Conservation (phyloP, 2,797 vertebrate genomes). For the Coregonus ussuriensis region DNA sequence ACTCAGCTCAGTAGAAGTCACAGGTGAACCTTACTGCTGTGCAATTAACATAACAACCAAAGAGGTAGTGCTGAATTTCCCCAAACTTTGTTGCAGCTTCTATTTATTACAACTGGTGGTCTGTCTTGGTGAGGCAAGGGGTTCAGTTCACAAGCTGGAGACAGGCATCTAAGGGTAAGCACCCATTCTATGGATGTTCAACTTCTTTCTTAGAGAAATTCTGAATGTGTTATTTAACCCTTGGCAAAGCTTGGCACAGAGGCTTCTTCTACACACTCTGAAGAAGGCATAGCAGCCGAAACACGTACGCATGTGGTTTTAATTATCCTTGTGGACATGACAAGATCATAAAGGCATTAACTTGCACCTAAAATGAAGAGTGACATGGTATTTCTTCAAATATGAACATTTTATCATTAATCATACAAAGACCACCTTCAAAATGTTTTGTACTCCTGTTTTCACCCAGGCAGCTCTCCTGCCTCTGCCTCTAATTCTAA, state of each 20-base stretch:
- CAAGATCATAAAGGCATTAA: not conserved
- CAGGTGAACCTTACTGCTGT: not conserved
- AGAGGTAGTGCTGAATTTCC: slow-evolving; percentile 11
- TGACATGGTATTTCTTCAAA: not conserved
- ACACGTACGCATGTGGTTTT: not conserved
- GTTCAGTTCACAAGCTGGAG: not conserved
- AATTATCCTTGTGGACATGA: not conserved
- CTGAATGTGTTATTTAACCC: not conserved
- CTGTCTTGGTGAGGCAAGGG: not conserved
- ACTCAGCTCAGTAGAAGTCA: not conserved
- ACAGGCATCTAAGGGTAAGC: not conserved
- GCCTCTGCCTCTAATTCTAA: not conserved
- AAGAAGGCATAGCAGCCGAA: not conserved
- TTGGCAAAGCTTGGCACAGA: not conserved
- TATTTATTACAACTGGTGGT: not conserved
- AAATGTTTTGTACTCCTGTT: not conserved
- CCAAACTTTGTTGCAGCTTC: not conserved
- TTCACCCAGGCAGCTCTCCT: not conserved
- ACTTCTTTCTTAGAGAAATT: not conserved
- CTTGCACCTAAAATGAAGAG: not conserved
- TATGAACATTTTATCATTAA: not conserved
- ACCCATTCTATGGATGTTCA: not conserved
- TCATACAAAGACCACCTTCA: not conserved
- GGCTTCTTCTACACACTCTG: not conserved
- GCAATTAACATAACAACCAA: not conserved